Percentiles rank a stretch among this genome's conserved stretches.
These are phyloP conservation scores for Priocnemis perturbator DNA, from an alignment of 2,888 invertebrate species.

Conservation along the genomic window DNA sequence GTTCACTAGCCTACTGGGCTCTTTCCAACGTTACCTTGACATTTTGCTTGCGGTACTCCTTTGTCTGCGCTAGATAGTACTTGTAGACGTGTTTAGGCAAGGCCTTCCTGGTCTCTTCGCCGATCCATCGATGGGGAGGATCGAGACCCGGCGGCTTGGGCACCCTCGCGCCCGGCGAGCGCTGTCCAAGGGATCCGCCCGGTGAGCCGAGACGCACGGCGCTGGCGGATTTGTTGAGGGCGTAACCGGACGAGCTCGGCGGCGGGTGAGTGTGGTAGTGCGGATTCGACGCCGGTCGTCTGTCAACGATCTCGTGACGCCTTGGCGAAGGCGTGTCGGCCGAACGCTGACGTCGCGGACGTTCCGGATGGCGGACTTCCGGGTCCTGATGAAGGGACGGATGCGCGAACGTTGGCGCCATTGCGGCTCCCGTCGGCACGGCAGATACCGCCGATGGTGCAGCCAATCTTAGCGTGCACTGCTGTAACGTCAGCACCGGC, in stretches of 20 bases:
- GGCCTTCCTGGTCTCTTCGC: constrained; percentile 80
- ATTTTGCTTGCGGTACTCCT: constrained; percentile 69
- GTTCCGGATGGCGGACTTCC: constrained; percentile 14
- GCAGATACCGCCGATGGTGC: constrained; percentile 10
- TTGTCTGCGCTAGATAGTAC: constrained; percentile 79
- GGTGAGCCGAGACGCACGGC: constrained; percentile 60
- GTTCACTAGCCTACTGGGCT: no score
- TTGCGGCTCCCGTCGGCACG: neutral
- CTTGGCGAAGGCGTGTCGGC: constrained; percentile 55
- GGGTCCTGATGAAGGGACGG: constrained; percentile 33
- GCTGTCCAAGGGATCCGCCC: constrained; percentile 61
- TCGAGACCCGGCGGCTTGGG: constrained; percentile 65
- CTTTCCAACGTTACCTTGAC: constrained; percentile 75
- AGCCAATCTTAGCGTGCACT: constrained; percentile 46
- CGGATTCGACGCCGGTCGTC: constrained; percentile 52
- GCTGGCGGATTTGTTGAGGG: constrained; percentile 60
- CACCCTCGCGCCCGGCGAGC: constrained; percentile 57
- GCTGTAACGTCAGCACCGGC: constrained; percentile 65
- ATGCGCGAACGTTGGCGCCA: constrained; percentile 31
- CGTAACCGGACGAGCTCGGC: constrained; percentile 56
- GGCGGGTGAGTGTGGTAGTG: constrained; percentile 56
- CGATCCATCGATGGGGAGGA: constrained; percentile 78
- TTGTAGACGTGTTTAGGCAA: constrained; percentile 82
- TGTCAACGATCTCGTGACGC: constrained; percentile 50
- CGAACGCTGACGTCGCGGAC: constrained; percentile 45